Percentiles rank a stretch among this genome's conserved stretches.
These are phyloP conservation scores for Brachionus manjavacas DNA, from an alignment of 1,140 invertebrate species.

Conservation along the genomic window DNA sequence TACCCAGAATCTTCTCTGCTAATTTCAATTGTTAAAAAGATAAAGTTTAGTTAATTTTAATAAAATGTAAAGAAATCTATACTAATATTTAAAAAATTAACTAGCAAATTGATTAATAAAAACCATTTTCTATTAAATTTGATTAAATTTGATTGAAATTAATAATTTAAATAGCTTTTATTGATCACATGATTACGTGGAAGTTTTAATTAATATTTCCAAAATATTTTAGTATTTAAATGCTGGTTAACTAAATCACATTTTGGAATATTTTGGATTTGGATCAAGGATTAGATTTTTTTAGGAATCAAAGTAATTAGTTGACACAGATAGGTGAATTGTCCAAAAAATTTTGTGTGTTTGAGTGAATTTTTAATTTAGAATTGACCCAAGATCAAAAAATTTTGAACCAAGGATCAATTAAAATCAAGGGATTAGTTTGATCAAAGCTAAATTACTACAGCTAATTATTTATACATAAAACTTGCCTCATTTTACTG, in stretches of 20 bases:
- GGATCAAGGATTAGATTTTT: neutral
- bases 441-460: neutral
- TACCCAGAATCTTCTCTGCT: slow-evolving; percentile 22
- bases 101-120: neutral
- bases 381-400: neutral
- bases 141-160: neutral
- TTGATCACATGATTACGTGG: too few relatives aligned
- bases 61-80: neutral
- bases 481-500: slow-evolving; percentile 31
- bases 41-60: neutral
- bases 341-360: neutral
- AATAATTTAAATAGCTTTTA: neutral
- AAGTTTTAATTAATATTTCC: too few relatives aligned
- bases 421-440: neutral
- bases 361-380: neutral
- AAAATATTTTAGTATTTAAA: too few relatives aligned
- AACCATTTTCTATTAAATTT: neutral
- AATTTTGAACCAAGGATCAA: neutral
- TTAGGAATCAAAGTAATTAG: neutral
- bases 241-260: too few relatives aligned
- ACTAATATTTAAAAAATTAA: neutral
- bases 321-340: neutral
- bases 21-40: neutral
- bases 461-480: neutral
- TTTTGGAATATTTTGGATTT: neutral